These are phyloP conservation scores for Lepidurus arcticus DNA, from an alignment of 1,140 invertebrate genomes.

Conservation along the genomic window DNA sequence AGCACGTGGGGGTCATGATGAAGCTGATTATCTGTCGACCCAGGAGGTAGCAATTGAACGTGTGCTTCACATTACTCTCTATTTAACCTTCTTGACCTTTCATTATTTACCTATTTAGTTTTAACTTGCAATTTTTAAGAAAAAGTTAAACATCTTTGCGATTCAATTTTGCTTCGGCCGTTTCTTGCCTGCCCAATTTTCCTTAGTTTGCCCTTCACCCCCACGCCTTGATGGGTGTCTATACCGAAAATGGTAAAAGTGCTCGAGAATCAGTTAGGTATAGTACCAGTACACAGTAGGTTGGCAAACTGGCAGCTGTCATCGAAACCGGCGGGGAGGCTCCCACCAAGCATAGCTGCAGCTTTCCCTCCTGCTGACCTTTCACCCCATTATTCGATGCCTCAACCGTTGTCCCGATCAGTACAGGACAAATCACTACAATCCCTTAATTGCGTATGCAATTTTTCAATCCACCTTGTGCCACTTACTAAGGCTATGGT, in stretches of 20 bases:
- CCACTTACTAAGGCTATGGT: background rate
- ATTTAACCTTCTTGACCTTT: too few relatives aligned
- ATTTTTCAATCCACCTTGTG: background rate
- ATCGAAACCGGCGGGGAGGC: constrained; percentile 20
- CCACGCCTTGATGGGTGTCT: background rate
- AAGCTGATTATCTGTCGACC: background rate
- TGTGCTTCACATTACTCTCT: background rate
- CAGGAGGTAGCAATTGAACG: background rate
- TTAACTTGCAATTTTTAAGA: too few relatives aligned
- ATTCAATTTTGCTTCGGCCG: too few relatives aligned
- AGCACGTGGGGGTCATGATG: background rate
- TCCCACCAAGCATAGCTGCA: background rate
- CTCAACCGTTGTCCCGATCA: constrained; percentile 16
- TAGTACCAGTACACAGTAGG: background rate
- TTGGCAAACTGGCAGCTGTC: constrained; percentile 20
- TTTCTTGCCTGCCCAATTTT: too few relatives aligned
- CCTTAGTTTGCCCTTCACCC: background rate
- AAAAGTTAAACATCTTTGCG: too few relatives aligned
- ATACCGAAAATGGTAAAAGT: background rate
- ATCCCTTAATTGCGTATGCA: constrained; percentile 13
- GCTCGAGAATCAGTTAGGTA: background rate
- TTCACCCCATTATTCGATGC: constrained; percentile 13
- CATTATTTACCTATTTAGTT: too few relatives aligned
- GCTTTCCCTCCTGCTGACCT: constrained; percentile 10
- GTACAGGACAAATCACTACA: constrained; percentile 2